phyloP scores from a whole-genome alignment of 2,113 vertebrate genomes.

The Propithecus coquereli region DNA sequence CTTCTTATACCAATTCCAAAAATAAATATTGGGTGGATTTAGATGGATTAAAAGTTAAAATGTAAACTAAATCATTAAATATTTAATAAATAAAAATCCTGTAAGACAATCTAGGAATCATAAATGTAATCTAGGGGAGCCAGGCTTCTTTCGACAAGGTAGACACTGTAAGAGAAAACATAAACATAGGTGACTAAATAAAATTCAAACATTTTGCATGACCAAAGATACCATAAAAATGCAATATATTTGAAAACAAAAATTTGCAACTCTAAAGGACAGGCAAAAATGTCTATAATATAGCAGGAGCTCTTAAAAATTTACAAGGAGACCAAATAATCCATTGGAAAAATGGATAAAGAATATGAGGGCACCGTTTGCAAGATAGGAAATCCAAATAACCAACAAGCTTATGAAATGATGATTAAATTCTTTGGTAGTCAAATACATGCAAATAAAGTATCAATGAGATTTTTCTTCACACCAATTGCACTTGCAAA shows the following conservation, averaged over 20 bases:
- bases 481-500: neutral
- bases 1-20: constrained; percentile 15
- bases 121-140: neutral
- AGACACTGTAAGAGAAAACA: neutral
- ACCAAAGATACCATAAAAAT: neutral
- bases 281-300: neutral
- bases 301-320: neutral
- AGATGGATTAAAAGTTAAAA: neutral
- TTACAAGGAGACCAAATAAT: neutral
- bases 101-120: neutral
- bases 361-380: neutral
- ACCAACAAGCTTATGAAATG: neutral
- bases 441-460: constrained; percentile 19
- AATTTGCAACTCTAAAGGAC: neutral
- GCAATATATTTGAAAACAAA: neutral
- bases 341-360: neutral
- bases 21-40: neutral
- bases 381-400: neutral
- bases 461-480: neutral
- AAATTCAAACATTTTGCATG: neutral
- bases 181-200: neutral
- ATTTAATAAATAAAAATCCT: neutral
- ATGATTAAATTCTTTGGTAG: neutral
- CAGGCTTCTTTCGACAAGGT: neutral
- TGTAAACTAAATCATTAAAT: neutral